Evolutionary conservation across 2,113 vertebrate species (phyloP), one percentile per base, ranked within the genome.

Genomic region (Carlito syrichta): DNA sequence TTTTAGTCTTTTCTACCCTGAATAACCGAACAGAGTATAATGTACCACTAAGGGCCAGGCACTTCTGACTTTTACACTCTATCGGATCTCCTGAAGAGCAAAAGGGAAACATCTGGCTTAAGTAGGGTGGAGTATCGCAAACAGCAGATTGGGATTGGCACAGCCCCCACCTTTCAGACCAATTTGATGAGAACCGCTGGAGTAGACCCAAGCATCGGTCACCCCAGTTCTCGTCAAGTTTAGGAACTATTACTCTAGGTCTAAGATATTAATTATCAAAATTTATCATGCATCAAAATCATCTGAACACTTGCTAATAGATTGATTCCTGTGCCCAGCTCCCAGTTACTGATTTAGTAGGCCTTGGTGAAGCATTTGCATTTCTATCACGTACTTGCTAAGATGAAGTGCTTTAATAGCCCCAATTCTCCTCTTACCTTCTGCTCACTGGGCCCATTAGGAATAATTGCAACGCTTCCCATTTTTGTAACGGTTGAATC

Each of bases 401-500:
- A 12, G 7, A 50, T n/a, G 79, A 76, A 96, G 56, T 58, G 86
- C 25, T 73, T 78, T 40, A 74, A 89, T n/a, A 30, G 32, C 45
- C 27, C 45, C 68, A 88, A 94, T 84, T 76, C 93, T 62, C 43
- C 93, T 63, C 82, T 91, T 96, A 52, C 45, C 82, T 94, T 83
- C 74, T 43, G 76, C n/a, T 83, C 87, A 76, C 79, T 22, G n/a
- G 8, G 86, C 35, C 91, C 89, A 79, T 96, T 87, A 92, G 76
- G 69, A 54, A 90, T 63, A 77, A 96, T 83, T 95, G 40, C 43
- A 22, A 32, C 22, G 58, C 74, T 95, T 86, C 77, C 66, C 88
- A 45, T 94, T 95, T 68, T 58, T 43, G 60, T 89, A 96, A 97
- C 79, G 82, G 69, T 30, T 79, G 71, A 83, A 62, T 94, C 50